These are phyloP conservation scores for Phaenicophaeus curvirostris DNA, from an alignment of 2,797 vertebrate species.

Conservation along the genomic window DNA sequence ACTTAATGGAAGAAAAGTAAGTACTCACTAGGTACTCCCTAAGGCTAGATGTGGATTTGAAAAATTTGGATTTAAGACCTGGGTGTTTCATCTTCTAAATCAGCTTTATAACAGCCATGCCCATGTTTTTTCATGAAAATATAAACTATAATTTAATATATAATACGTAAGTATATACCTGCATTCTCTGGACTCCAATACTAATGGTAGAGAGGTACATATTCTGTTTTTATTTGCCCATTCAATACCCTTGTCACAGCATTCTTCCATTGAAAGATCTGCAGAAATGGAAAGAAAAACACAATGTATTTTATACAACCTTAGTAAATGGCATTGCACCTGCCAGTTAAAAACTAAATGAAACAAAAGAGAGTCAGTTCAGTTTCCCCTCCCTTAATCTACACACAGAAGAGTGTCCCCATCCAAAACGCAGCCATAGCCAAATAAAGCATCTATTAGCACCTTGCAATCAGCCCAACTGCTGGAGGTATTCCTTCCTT, in stretches of 20 bases:
- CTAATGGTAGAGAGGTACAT: conserved; percentile 81
- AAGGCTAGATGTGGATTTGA: not conserved
- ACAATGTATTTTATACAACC: not conserved
- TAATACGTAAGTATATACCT: conserved; percentile 75
- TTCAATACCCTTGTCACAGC: conserved; percentile 88
- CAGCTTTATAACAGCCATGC: not conserved
- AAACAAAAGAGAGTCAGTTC: not conserved
- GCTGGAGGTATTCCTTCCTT: not conserved
- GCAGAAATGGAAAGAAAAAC: conserved; percentile 61
- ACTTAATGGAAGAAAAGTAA: not conserved
- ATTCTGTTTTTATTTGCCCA: conserved; percentile 80
- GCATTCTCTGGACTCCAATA: conserved; percentile 86
- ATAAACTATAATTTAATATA: not conserved
- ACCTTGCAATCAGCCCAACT: not conserved
- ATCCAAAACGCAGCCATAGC: not conserved
- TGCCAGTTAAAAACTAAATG: not conserved
- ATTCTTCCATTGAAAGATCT: conserved; percentile 82
- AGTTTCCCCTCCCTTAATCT: not conserved
- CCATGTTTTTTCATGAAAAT: not conserved
- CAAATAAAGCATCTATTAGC: not conserved
- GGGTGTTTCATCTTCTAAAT: not conserved
- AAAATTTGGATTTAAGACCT: not conserved
- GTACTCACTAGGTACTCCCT: not conserved
- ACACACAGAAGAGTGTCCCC: not conserved
- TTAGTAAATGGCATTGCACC: not conserved